Evolutionary conservation across 2,797 vertebrate genomes (phyloP).

Genomic region (Margarornis squamiger): DNA sequence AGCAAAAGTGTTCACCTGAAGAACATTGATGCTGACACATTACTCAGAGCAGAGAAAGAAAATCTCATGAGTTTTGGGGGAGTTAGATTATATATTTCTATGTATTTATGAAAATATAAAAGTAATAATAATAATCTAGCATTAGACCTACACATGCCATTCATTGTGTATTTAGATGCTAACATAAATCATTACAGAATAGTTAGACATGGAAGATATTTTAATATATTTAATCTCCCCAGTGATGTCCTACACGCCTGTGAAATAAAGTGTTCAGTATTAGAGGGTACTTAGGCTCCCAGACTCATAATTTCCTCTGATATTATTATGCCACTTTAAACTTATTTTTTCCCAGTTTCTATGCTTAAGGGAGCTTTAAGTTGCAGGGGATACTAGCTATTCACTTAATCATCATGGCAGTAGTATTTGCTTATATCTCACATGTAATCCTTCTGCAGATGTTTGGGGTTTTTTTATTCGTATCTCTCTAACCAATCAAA

Average conservation of each 20-base stretch:
- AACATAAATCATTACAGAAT: constrained; percentile 37
- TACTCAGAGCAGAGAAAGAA: not conserved
- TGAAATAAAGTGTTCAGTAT: constrained; percentile 58
- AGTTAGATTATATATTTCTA: not conserved
- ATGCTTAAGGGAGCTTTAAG: constrained; percentile 26
- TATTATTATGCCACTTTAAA: constrained; percentile 34
- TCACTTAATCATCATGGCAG: constrained; percentile 19
- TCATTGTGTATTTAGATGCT: not conserved
- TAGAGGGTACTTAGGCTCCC: constrained; percentile 14
- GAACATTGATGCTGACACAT: not conserved
- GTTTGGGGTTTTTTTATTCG: constrained; percentile 47
- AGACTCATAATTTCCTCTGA: constrained; percentile 9
- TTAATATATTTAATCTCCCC: not conserved
- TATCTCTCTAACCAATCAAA: constrained; percentile 42
- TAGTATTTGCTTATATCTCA: constrained; percentile 52
- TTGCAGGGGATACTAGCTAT: not conserved
- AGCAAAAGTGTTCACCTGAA: not conserved
- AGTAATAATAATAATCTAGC: constrained; percentile 30
- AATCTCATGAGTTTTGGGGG: not conserved
- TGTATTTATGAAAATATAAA: constrained; percentile 47
- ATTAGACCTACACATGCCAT: not conserved
- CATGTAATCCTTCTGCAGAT: constrained; percentile 30
- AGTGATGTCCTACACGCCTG: not conserved
- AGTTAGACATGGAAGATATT: constrained; percentile 53
- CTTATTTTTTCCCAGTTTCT: not conserved